Evolutionary conservation across 2,797 vertebrate species (phyloP).

Genomic region (Brachymystax lenok): DNA sequence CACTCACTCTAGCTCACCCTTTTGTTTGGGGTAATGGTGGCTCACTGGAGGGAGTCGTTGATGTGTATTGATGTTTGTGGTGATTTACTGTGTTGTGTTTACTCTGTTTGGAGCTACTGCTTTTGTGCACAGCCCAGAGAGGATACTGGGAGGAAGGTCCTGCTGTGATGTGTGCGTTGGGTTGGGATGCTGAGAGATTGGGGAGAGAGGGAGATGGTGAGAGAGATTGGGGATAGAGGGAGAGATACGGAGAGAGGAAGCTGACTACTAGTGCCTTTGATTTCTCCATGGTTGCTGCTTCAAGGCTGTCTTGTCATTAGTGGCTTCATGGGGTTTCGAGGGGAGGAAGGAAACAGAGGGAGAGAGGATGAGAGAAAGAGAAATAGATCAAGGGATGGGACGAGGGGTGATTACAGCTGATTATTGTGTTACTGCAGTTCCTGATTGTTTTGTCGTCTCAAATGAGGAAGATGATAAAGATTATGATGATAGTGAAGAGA

Average conservation of each 20-base stretch:
- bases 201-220: slow-evolving; percentile 10
- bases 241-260: slow-evolving; percentile 24
- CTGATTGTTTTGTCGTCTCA: slow-evolving; percentile 34
- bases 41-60: slow-evolving; percentile 12
- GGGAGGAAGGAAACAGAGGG: slow-evolving; percentile 37
- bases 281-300: slow-evolving; percentile 46
- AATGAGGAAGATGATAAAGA: slow-evolving; percentile 49
- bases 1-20: neutral
- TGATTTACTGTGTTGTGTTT: slow-evolving; percentile 34
- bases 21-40: slow-evolving; percentile 18
- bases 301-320: slow-evolving; percentile 61
- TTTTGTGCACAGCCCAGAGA: slow-evolving; percentile 43
- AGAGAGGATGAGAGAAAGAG: slow-evolving; percentile 22
- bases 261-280: slow-evolving; percentile 39
- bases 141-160: slow-evolving; percentile 30
- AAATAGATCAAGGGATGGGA: slow-evolving; percentile 16
- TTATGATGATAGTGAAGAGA: neutral
- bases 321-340: slow-evolving; percentile 30
- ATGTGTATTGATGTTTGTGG: slow-evolving; percentile 39
- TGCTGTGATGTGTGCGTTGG: slow-evolving; percentile 26
- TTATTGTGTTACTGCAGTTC: slow-evolving; percentile 30
- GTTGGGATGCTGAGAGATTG: neutral
- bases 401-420: slow-evolving; percentile 54
- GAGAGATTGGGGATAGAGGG: slow-evolving; percentile 27
- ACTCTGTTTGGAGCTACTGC: slow-evolving; percentile 24